Conservation (phyloP, 2,888 invertebrate species). For the Nowickia ferox region DNA sequence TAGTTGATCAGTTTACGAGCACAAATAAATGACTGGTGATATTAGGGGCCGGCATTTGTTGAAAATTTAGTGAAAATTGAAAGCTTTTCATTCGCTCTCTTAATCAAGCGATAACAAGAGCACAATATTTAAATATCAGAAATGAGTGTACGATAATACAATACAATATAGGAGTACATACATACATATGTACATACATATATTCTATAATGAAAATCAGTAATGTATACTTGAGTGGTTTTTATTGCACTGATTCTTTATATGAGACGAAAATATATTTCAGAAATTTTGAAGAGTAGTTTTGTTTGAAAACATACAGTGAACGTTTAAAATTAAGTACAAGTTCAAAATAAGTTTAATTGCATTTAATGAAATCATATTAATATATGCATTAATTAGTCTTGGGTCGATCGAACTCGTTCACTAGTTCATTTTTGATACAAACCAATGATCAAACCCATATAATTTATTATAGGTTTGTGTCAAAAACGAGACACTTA, state of each 20-base stretch:
- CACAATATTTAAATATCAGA: constrained; percentile 7
- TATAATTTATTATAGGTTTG: no score
- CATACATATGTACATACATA: no score
- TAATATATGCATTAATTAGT: no score
- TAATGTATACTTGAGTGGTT: constrained; percentile 11
- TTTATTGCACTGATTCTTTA: not conserved
- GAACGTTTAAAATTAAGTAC: no score
- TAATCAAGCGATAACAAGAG: constrained; percentile 36
- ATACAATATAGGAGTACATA: not conserved
- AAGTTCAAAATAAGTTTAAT: no score
- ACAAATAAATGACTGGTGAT: constrained; percentile 63
- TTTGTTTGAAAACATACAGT: no score
- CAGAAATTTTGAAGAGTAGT: no score
- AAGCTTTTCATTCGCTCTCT: constrained; percentile 65
- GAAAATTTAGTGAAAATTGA: constrained; percentile 60
- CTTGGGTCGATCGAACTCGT: no score
- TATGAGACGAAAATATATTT: not conserved
- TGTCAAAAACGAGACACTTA: no score
- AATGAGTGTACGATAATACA: constrained; percentile 3
- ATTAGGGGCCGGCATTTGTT: constrained; percentile 68
- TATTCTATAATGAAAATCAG: constrained; percentile 16
- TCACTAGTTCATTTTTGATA: no score
- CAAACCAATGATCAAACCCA: no score
- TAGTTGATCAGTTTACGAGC: constrained; percentile 66
- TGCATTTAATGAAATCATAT: no score